These are phyloP conservation scores for Scaptomyza graminum DNA, from an alignment of 1,140 invertebrate genomes.

Conservation along the genomic window DNA sequence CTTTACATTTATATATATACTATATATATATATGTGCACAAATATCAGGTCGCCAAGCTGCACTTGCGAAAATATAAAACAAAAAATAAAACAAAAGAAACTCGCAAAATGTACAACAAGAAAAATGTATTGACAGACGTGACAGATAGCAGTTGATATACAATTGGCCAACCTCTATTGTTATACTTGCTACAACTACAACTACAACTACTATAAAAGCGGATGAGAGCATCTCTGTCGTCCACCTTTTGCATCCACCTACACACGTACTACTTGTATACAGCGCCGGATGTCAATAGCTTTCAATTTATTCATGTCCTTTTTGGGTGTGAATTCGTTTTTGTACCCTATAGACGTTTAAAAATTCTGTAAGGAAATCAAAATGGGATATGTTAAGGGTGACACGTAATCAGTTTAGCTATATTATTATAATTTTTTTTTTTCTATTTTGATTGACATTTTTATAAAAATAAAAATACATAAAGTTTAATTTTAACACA, in stretches of 20 bases:
- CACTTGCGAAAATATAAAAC: constrained; percentile 3
- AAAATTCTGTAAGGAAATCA: neutral
- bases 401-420: too few species aligned
- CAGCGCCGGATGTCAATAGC: constrained; percentile 52
- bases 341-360: constrained; percentile 42
- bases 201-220: constrained; percentile 56
- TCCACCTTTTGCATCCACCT: neutral
- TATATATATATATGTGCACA: constrained; percentile 5
- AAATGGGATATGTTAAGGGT: too few species aligned
- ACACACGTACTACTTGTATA: neutral
- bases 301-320: constrained; percentile 78
- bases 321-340: constrained; percentile 76
- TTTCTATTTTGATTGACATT: too few species aligned
- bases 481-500: too few species aligned
- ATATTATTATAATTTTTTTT: too few species aligned
- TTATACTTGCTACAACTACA: constrained; percentile 45
- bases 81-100: constrained; percentile 21
- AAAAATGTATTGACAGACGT: constrained; percentile 65
- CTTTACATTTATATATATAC: too few species aligned
- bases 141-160: constrained; percentile 57
- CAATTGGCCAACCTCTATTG: constrained; percentile 67
- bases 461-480: too few species aligned
- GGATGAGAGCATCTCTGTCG: constrained; percentile 34
- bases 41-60: constrained; percentile 21
- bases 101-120: constrained; percentile 23